These are phyloP conservation scores for Drosophila littoralis DNA, from an alignment of 1,140 invertebrate species.

Conservation along the genomic window DNA sequence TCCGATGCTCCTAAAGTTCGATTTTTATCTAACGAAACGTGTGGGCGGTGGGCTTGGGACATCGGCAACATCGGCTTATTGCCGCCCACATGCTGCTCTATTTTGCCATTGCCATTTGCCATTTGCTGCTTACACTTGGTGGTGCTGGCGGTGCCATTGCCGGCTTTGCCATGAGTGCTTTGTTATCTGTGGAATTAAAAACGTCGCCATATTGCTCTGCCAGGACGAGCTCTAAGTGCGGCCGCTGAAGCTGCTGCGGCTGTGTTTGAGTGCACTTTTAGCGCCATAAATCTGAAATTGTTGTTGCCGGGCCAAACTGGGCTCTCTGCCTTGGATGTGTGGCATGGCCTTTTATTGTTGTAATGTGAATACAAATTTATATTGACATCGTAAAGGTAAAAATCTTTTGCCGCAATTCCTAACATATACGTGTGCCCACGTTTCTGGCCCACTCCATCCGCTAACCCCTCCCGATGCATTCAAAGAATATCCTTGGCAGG, in stretches of 20 bases:
- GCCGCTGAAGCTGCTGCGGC: constrained; percentile 22
- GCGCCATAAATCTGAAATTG: constrained; percentile 79
- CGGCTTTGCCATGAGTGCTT: constrained; percentile 65
- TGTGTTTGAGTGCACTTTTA: constrained; percentile 75
- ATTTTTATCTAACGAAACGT: constrained; percentile 64
- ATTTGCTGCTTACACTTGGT: constrained; percentile 48
- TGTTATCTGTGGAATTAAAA: constrained; percentile 80
- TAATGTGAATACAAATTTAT: constrained; percentile 84
- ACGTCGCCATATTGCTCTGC: constrained; percentile 74
- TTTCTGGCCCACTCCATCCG: background rate
- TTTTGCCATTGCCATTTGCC: constrained; percentile 40
- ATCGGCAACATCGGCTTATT: constrained; percentile 53
- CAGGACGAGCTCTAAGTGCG: constrained; percentile 20
- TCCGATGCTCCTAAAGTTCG: constrained; percentile 60
- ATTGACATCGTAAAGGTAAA: constrained; percentile 83
- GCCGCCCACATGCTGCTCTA: constrained; percentile 37
- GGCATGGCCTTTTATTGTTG: constrained; percentile 64
- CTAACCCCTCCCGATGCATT: constrained; percentile 11
- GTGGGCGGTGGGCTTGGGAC: background rate
- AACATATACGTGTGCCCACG: constrained; percentile 61
- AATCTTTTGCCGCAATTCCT: constrained; percentile 68
- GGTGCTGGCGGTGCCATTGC: background rate
- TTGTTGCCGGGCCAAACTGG: constrained; percentile 41
- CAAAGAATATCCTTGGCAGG: constrained; percentile 26
- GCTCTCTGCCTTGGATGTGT: constrained; percentile 8